Percentiles rank a stretch among this genome's conserved stretches.
These are phyloP conservation scores for Epizoanthus illoricatus DNA, from an alignment of 92 coral and sea anemone species.

Conservation along the genomic window DNA sequence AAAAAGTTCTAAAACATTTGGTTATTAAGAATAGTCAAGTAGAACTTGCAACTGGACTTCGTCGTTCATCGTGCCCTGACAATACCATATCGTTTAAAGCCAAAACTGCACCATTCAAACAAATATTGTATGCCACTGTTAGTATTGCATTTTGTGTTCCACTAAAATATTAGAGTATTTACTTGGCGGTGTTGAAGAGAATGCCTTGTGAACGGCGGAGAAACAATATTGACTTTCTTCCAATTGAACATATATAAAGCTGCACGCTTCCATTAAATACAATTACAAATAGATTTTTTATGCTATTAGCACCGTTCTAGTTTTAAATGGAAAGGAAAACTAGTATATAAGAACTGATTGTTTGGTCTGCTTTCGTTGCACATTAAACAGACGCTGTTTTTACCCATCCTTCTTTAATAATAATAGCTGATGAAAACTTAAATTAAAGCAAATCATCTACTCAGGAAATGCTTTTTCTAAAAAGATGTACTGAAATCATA, in stretches of 20 bases:
- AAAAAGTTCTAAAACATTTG: background rate
- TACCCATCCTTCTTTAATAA: background rate
- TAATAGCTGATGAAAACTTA: too few species aligned
- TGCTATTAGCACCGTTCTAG: constrained; percentile 27
- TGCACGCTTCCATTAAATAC: constrained; percentile 4
- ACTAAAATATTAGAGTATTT: constrained; percentile 8
- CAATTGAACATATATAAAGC: constrained; percentile 1
- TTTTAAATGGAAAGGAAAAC: constrained; percentile 35
- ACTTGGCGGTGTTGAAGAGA: constrained; percentile 12
- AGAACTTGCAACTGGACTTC: background rate
- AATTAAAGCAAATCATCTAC: too few species aligned
- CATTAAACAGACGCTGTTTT: constrained; percentile 11
- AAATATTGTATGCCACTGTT: background rate
- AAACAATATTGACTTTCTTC: constrained; percentile 32
- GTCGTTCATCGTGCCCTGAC: too few species aligned
- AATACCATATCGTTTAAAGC: background rate
- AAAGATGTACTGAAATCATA: background rate
- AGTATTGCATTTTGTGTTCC: background rate
- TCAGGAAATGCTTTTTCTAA: background rate
- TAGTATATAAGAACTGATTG: background rate
- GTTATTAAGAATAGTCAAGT: background rate
- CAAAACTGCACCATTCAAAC: background rate
- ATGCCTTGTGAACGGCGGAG: background rate
- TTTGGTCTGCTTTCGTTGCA: constrained; percentile 31
- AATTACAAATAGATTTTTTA: constrained; percentile 4